phyloP scores from a whole-genome alignment of 1,140 invertebrate species.

The Drosophila setifemur region DNA sequence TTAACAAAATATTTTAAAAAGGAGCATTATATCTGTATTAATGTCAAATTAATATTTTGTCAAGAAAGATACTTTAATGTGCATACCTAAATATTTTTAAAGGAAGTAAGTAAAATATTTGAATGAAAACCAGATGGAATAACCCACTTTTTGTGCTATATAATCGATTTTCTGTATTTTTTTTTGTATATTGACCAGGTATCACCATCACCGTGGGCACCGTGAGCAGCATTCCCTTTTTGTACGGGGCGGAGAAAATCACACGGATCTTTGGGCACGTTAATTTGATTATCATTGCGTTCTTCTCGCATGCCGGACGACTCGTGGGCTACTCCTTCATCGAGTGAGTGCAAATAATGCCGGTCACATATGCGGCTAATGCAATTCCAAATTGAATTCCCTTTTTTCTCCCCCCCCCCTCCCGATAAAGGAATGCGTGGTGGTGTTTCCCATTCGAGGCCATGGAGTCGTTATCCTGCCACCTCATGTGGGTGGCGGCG shows the following conservation, averaged over 20 bases:
- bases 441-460: conserved; percentile 93
- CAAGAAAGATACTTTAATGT: no score
- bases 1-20: no score
- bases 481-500: conserved; percentile 94
- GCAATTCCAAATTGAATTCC: conserved; percentile 49
- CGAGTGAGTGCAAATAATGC: conserved; percentile 84
- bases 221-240: conserved; percentile 89
- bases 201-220: conserved; percentile 92
- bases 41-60: no score
- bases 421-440: conserved; percentile 88
- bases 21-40: no score
- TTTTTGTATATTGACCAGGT: conserved; percentile 77
- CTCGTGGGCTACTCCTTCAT: conserved; percentile 93
- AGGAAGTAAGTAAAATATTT: no score
- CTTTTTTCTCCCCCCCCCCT: neutral
- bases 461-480: conserved; percentile 92
- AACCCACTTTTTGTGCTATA: neutral
- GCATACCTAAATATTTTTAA: no score
- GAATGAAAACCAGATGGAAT: no score
- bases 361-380: conserved; percentile 35
- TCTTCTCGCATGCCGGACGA: conserved; percentile 90
- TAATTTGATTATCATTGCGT: conserved; percentile 91
- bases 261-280: conserved; percentile 91
- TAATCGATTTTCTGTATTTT: neutral
- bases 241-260: conserved; percentile 91